phyloP scores from a whole-genome alignment of 2,888 invertebrate genomes.

The Acrocera orbiculus region DNA sequence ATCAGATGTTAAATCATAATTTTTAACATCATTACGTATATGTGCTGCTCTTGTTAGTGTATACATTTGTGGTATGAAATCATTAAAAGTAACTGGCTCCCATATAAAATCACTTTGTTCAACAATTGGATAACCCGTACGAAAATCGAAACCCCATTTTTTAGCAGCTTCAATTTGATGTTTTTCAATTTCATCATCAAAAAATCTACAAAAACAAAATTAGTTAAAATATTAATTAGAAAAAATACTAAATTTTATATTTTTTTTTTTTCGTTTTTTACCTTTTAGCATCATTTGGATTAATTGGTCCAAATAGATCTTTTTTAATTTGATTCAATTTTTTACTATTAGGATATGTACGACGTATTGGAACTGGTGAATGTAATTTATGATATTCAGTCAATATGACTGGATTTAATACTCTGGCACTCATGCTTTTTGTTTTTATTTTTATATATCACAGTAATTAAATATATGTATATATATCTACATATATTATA shows the following conservation, averaged over 20 bases:
- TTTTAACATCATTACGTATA: constrained; percentile 18
- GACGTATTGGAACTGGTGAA: constrained; percentile 17
- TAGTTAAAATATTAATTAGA: neutral
- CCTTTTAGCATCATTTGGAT: constrained; percentile 21
- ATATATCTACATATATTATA: too few species aligned
- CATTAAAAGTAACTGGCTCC: constrained; percentile 27
- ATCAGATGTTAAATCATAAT: constrained; percentile 13
- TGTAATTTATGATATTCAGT: constrained; percentile 24
- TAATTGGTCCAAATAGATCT: constrained; percentile 25
- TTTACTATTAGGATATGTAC: constrained; percentile 19
- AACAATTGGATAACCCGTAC: constrained; percentile 22
- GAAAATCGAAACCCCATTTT: constrained; percentile 31
- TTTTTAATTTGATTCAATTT: constrained; percentile 26
- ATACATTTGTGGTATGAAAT: constrained; percentile 28
- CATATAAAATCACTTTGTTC: constrained; percentile 21
- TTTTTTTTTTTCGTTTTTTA: constrained; percentile 15
- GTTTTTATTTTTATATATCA: constrained; percentile 2
- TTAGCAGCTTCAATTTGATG: constrained; percentile 43
- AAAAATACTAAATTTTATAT: neutral
- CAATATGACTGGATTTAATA: constrained; percentile 22
- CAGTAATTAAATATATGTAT: neutral
- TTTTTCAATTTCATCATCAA: constrained; percentile 23
- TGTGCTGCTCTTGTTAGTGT: constrained; percentile 30
- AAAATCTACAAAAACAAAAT: constrained; percentile 15
- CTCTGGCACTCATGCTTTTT: constrained; percentile 20